These are phyloP conservation scores for Eupithecia inturbata DNA, from an alignment of 2,888 invertebrate genomes.

Conservation along the genomic window DNA sequence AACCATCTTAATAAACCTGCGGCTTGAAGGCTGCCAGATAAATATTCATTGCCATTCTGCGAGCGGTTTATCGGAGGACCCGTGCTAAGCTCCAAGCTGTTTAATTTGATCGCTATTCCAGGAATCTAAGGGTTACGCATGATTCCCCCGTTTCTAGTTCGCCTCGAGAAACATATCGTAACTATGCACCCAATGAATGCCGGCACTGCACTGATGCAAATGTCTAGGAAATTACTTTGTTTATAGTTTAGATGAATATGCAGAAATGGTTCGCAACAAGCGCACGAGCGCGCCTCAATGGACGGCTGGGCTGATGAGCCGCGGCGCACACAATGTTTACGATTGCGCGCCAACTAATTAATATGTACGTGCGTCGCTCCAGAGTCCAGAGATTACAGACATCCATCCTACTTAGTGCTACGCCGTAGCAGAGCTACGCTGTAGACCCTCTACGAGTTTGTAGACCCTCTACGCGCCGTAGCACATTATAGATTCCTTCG, in stretches of 20 bases:
- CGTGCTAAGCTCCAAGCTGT: neutral
- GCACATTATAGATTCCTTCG: constrained; percentile 16
- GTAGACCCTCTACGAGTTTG: constrained; percentile 33
- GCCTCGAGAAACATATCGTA: too few species aligned
- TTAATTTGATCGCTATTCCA: too few species aligned
- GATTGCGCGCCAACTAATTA: neutral
- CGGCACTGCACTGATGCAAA: too few species aligned
- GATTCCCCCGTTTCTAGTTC: too few species aligned
- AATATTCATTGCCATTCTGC: constrained; percentile 4
- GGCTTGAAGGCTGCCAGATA: neutral
- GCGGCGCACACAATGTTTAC: neutral
- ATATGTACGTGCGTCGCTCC: constrained; percentile 2
- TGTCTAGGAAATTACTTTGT: too few species aligned
- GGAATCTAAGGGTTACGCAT: too few species aligned
- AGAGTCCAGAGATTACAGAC: constrained; percentile 11
- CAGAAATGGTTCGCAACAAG: too few species aligned
- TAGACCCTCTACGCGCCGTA: constrained; percentile 30
- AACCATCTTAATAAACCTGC: too few species aligned
- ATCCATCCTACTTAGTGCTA: constrained; percentile 38
- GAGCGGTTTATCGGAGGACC: neutral
- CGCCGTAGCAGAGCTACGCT: constrained; percentile 34
- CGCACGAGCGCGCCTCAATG: neutral
- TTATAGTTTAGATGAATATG: too few species aligned
- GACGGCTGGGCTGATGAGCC: neutral
- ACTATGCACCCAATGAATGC: too few species aligned